A percentile compares a stretch with the other conserved stretches of the same genome.
Conservation (phyloP, 2,113 vertebrate genomes). For the Syngnathus scovelli region DNA sequence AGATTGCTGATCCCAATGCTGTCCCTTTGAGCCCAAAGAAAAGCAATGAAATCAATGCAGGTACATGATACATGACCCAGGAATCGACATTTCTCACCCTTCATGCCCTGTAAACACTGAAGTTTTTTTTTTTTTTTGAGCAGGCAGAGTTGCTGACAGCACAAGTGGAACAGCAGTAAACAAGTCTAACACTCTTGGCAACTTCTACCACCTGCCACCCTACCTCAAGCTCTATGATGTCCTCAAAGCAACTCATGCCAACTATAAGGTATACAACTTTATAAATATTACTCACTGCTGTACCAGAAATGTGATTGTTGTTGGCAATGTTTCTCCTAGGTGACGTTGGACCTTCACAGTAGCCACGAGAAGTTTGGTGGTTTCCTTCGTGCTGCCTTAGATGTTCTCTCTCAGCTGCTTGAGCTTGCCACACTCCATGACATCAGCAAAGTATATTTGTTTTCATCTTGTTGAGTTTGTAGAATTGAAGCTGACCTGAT, state of each 20-base stretch:
- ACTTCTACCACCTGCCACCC: conserved; percentile 90
- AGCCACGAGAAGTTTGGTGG: conserved; percentile 90
- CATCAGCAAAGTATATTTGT: conserved; percentile 79
- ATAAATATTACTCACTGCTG: neutral
- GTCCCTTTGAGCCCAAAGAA: conserved; percentile 92
- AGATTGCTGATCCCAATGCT: conserved; percentile 71
- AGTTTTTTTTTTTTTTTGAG: conserved; percentile 31
- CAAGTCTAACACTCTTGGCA: conserved; percentile 88
- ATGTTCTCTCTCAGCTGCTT: conserved; percentile 90
- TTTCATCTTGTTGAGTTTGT: neutral
- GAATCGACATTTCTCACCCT: neutral
- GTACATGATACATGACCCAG: conserved; percentile 54
- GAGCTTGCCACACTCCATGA: conserved; percentile 92
- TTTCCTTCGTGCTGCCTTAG: conserved; percentile 85
- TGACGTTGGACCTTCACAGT: conserved; percentile 92
- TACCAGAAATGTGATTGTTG: neutral
- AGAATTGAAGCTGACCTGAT: neutral
- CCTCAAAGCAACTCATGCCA: conserved; percentile 93
- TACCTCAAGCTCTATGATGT: conserved; percentile 95
- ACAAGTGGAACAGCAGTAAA: conserved; percentile 74
- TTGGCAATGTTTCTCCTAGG: conserved; percentile 64
- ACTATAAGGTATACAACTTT: conserved; percentile 81
- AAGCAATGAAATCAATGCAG: conserved; percentile 76
- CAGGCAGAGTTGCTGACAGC: conserved; percentile 79
- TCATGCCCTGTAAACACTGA: neutral